These are phyloP conservation scores for Mormyrops attenuatus DNA, from an alignment of 2,797 vertebrate species.

Conservation along the genomic window DNA sequence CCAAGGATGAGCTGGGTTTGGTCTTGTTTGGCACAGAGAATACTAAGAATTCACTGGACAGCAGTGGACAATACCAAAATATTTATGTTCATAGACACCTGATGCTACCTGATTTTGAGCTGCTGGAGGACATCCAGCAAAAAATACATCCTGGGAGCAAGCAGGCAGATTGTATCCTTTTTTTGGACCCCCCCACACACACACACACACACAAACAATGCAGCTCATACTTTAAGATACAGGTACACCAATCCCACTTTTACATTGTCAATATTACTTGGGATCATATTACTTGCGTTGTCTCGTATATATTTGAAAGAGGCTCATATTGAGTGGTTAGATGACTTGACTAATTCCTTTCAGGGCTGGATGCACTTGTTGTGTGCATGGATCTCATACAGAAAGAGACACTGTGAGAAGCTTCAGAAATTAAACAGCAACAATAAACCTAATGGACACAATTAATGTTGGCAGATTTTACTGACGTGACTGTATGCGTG, in stretches of 20 bases:
- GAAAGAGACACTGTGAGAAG: constrained; percentile 77
- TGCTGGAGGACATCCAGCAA: constrained; percentile 81
- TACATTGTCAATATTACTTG: not conserved
- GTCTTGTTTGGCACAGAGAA: constrained; percentile 84
- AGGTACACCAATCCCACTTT: not conserved
- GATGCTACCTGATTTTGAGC: constrained; percentile 79
- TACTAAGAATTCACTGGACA: constrained; percentile 72
- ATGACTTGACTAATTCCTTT: constrained; percentile 44
- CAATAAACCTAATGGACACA: not conserved
- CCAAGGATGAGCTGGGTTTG: constrained; percentile 82
- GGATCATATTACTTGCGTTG: too few species aligned
- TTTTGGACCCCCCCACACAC: not conserved
- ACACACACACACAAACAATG: not conserved
- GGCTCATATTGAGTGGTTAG: not conserved
- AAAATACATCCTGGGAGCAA: constrained; percentile 66
- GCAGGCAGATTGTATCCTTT: constrained; percentile 91
- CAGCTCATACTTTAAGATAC: not conserved
- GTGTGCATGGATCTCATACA: constrained; percentile 94
- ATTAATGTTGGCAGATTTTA: not conserved
- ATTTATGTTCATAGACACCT: constrained; percentile 77
- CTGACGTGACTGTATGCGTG: constrained; percentile 17
- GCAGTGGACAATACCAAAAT: constrained; percentile 77
- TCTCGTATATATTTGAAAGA: not conserved
- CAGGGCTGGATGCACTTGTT: constrained; percentile 89
- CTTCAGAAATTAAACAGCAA: constrained; percentile 8